phyloP scores from a whole-genome alignment of 2,888 invertebrate species.

The Zaprionus obscuricornis region DNA sequence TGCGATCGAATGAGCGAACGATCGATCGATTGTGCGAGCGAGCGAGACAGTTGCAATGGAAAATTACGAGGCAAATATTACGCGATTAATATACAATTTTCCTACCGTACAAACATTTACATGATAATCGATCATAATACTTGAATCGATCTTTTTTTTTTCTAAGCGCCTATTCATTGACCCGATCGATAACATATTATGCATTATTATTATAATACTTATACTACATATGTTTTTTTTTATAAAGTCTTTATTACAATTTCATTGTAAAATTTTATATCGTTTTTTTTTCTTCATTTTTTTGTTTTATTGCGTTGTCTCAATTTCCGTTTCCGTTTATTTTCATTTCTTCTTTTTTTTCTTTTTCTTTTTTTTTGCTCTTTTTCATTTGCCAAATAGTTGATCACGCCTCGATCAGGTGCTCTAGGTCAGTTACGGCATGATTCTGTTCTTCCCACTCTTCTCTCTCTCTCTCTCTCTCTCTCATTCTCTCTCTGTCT shows the following conservation, averaged over 20 bases:
- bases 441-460: slow-evolving; percentile 12
- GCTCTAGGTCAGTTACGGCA: slow-evolving; percentile 79
- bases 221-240: not conserved
- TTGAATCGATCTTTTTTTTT: slow-evolving; percentile 25
- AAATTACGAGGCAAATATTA: slow-evolving; percentile 61
- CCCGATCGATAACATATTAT: slow-evolving; percentile 35
- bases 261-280: too few species aligned
- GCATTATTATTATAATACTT: not conserved
- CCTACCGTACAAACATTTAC: not conserved
- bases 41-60: slow-evolving; percentile 54
- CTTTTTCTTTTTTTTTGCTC: slow-evolving; percentile 6
- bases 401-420: slow-evolving; percentile 78
- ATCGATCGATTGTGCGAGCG: slow-evolving; percentile 1
- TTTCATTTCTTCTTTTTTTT: not conserved
- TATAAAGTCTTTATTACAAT: too few species aligned
- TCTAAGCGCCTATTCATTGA: slow-evolving; percentile 50
- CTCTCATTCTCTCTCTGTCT: slow-evolving; percentile 20
- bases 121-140: slow-evolving; percentile 14
- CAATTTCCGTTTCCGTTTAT: slow-evolving; percentile 12
- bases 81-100: slow-evolving; percentile 17
- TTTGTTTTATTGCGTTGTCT: too few species aligned
- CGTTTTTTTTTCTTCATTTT: too few species aligned
- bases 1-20: slow-evolving; percentile 1
- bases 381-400: slow-evolving; percentile 39
- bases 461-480: not conserved